Conservation (phyloP, 2,888 invertebrate genomes). For the Tenthredo notha region DNA sequence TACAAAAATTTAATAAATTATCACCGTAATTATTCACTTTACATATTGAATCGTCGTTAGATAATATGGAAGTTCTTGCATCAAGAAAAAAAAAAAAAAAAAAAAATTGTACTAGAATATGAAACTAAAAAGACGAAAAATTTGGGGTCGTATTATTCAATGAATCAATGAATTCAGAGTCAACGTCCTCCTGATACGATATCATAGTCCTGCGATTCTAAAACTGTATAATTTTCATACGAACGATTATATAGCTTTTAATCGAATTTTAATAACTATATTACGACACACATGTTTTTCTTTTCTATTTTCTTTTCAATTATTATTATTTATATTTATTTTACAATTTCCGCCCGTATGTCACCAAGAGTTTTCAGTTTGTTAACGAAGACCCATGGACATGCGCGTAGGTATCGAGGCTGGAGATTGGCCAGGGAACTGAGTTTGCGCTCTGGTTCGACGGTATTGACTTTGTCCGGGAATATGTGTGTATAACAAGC, state of each 20-base stretch:
- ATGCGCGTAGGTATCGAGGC: conserved; percentile 41
- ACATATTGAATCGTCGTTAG: background rate
- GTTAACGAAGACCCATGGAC: background rate
- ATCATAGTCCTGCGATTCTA: background rate
- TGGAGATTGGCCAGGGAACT: conserved; percentile 32
- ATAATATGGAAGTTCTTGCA: background rate
- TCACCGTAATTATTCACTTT: background rate
- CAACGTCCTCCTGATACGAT: background rate
- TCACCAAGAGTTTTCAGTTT: background rate
- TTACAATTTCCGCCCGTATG: background rate
- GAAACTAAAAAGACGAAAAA: too few relatives aligned
- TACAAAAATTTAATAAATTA: background rate
- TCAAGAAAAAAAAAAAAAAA: too few relatives aligned
- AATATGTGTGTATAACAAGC: conserved; percentile 2
- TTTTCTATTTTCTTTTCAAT: background rate
- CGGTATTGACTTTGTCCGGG: conserved; percentile 49
- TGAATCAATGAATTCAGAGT: background rate
- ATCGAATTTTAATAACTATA: background rate
- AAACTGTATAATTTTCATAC: background rate
- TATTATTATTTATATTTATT: background rate
- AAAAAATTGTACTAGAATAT: too few relatives aligned
- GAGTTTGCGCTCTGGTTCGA: conserved; percentile 49
- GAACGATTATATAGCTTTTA: background rate
- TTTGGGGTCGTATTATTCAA: too few relatives aligned
- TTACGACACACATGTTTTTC: background rate